Percentiles rank a stretch among this genome's conserved stretches.
These are phyloP conservation scores for Paramormyrops hopkinsi DNA, from an alignment of 2,797 vertebrate genomes.

Conservation along the genomic window DNA sequence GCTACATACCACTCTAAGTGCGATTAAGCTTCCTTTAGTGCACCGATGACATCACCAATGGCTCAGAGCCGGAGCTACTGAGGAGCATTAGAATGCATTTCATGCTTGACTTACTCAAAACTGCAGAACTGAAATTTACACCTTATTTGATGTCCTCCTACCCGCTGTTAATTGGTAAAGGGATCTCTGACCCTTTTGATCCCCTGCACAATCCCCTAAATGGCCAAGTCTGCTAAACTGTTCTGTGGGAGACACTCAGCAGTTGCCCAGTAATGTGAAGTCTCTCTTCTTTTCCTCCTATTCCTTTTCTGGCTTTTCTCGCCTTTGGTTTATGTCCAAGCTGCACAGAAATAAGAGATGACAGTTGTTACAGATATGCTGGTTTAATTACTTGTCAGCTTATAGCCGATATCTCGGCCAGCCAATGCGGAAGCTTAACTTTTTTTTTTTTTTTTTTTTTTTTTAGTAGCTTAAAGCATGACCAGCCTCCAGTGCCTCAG, in stretches of 20 bases:
- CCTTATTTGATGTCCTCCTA: conserved; percentile 83
- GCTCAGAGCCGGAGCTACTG: conserved; percentile 70
- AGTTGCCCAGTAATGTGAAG: conserved; percentile 68
- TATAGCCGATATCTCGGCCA: conserved; percentile 90
- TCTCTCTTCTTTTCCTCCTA: conserved; percentile 56
- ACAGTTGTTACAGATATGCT: conserved; percentile 96
- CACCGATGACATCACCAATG: conserved; percentile 70
- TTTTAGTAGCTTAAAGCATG: conserved; percentile 89
- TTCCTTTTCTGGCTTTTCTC: conserved; percentile 56
- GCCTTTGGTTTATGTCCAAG: conserved; percentile 88
- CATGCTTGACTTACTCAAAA: conserved; percentile 76
- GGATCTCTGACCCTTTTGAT: conserved; percentile 84
- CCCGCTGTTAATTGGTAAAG: conserved; percentile 83
- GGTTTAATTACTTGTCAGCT: conserved; percentile 99
- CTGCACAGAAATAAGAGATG: conserved; percentile 94
- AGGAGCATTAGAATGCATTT: conserved; percentile 82
- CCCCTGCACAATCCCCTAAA: conserved; percentile 81
- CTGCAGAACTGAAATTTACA: conserved; percentile 83
- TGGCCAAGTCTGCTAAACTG: conserved; percentile 82
- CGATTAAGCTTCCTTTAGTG: conserved; percentile 72
- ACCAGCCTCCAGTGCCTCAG: conserved; percentile 85
- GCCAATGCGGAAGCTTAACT: conserved; percentile 90
- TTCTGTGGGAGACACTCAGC: conserved; percentile 73
- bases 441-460: conserved; percentile 66
- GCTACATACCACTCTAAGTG: conserved; percentile 68